Evolutionary conservation across 2,113 vertebrate species (phyloP).

Genomic region (Thunnus thynnus): DNA sequence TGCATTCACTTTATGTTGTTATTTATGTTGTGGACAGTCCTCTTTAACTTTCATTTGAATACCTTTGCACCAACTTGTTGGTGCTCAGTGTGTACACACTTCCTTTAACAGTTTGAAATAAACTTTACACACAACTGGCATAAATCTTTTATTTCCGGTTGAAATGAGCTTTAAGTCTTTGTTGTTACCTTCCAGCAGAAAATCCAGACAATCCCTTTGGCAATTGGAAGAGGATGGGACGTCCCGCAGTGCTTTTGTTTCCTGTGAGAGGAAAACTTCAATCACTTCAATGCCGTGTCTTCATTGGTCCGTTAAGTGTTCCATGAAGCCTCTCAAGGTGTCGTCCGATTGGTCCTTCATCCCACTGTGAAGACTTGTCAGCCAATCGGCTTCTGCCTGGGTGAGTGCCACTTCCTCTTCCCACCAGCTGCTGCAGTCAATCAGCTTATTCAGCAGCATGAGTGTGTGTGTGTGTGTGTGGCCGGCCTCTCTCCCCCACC

Average conservation of each 20-base stretch:
- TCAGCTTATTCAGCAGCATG: slow-evolving; percentile 74
- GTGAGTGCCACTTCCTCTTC: slow-evolving; percentile 70
- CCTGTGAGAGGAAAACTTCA: slow-evolving; percentile 65
- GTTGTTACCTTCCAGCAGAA: slow-evolving; percentile 35
- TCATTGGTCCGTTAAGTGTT: slow-evolving; percentile 43
- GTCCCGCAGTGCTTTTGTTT: slow-evolving; percentile 65
- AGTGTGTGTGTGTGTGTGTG: slow-evolving; percentile 49
- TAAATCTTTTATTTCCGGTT: slow-evolving; percentile 29
- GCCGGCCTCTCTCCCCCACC: not conserved
- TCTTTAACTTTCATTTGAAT: too few relatives aligned
- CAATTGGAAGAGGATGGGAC: slow-evolving; percentile 51
- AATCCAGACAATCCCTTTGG: slow-evolving; percentile 38
- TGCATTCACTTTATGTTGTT: too few relatives aligned
- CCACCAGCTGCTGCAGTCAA: slow-evolving; percentile 80
- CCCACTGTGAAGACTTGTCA: slow-evolving; percentile 24
- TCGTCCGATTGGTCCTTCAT: slow-evolving; percentile 46
- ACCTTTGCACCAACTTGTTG: not conserved
- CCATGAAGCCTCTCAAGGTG: slow-evolving; percentile 3
- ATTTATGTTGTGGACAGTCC: too few relatives aligned
- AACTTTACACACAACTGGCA: not conserved
- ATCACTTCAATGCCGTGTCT: slow-evolving; percentile 9
- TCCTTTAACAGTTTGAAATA: not conserved
- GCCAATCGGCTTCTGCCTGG: slow-evolving; percentile 58
- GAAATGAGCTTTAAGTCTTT: slow-evolving; percentile 34
- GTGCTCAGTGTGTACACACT: not conserved